A percentile compares a stretch with the other conserved stretches of the same genome.
Evolutionary conservation across 2,888 invertebrate species (phyloP).

Genomic region (Uropetala carovei): DNA sequence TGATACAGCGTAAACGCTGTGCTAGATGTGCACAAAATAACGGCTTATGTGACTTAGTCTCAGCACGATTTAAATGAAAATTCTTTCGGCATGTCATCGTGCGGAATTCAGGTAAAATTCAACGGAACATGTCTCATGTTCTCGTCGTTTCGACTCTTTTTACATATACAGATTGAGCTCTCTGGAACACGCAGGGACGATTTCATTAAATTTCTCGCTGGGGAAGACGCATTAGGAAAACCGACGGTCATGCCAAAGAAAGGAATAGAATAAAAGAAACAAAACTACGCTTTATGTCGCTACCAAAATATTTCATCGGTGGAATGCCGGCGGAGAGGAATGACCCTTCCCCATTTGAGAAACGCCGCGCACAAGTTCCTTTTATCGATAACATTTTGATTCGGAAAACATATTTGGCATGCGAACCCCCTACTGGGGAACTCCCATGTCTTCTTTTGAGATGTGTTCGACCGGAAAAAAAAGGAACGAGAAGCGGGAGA

Average conservation of each 20-base stretch:
- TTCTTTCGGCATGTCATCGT: too few species aligned
- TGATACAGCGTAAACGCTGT: too few species aligned
- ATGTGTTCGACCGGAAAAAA: conserved; percentile 30
- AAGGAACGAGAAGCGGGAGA: not conserved
- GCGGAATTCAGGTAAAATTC: too few species aligned
- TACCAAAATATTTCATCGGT: not conserved
- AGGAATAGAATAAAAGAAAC: not conserved
- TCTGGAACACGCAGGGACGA: too few species aligned
- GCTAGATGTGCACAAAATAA: too few species aligned
- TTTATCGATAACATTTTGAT: conserved; percentile 36
- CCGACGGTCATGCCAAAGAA: not conserved
- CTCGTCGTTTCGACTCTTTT: too few species aligned
- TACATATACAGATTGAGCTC: too few species aligned
- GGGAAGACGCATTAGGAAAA: not conserved
- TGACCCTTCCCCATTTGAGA: not conserved
- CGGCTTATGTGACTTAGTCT: too few species aligned
- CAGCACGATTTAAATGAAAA: too few species aligned
- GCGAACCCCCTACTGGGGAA: conserved; percentile 17
- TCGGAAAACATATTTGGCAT: conserved; percentile 39
- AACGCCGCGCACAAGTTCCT: not conserved
- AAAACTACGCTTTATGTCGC: not conserved
- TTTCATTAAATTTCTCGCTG: too few species aligned
- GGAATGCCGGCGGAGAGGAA: not conserved
- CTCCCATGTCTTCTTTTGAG: conserved; percentile 45
- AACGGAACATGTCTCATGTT: too few species aligned